These are phyloP conservation scores for Sebastes ruberrimus DNA, from an alignment of 2,797 vertebrate species.

Conservation along the genomic window DNA sequence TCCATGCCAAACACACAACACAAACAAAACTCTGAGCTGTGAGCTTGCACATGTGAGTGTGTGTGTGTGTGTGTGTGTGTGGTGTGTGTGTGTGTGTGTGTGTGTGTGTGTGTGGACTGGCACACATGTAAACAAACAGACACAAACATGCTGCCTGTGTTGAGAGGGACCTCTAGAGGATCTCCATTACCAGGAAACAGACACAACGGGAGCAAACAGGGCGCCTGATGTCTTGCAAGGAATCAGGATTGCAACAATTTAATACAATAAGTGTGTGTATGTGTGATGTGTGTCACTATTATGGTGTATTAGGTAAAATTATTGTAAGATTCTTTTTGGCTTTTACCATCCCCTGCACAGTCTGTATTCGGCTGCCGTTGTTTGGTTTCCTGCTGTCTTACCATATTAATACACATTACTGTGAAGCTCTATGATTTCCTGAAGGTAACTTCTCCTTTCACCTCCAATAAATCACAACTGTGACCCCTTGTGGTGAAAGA, in stretches of 20 bases:
- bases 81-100: background rate
- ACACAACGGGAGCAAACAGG: background rate
- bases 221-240: background rate
- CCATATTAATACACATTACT: background rate
- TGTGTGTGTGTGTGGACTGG: background rate
- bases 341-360: background rate
- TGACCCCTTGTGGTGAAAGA: slow-evolving; percentile 56
- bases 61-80: background rate
- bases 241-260: background rate
- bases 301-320: background rate
- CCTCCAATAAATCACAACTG: slow-evolving; percentile 12
- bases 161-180: slow-evolving; percentile 9
- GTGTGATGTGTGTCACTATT: background rate
- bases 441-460: background rate
- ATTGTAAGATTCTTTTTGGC: background rate
- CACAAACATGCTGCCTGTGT: background rate
- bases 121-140: background rate
- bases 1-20: background rate
- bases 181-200: background rate
- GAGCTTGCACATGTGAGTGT: background rate
- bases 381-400: background rate
- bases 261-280: background rate
- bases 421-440: background rate
- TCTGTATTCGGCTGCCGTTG: background rate
- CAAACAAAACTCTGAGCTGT: background rate